Percentiles rank a stretch among this genome's conserved stretches.
These are phyloP conservation scores for Falcunculus frontatus DNA, from an alignment of 2,113 vertebrate species.

Conservation along the genomic window DNA sequence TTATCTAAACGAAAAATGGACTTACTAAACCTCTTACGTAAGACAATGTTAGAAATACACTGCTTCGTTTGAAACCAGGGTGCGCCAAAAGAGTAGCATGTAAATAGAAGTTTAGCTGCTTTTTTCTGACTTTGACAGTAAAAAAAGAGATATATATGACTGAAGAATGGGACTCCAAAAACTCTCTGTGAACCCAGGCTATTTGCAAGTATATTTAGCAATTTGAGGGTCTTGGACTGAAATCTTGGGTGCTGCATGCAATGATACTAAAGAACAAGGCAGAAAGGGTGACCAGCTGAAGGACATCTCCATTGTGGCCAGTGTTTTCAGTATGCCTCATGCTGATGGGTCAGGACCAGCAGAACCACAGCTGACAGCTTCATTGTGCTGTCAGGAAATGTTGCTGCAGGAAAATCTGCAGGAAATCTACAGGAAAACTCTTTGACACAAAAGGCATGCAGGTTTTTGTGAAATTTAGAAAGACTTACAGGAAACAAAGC, in stretches of 20 bases:
- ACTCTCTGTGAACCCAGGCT: background rate
- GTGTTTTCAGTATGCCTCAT: accelerated
- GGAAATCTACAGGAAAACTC: background rate
- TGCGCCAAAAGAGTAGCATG: background rate
- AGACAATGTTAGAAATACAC: background rate
- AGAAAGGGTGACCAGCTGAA: background rate
- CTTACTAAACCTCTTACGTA: background rate
- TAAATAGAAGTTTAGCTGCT: background rate
- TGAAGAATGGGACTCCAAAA: background rate
- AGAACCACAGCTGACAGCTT: background rate
- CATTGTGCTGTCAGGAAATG: background rate
- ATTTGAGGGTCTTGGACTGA: background rate
- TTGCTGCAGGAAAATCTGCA: background rate
- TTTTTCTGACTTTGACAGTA: background rate
- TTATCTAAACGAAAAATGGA: background rate
- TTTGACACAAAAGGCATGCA: background rate
- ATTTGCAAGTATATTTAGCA: background rate
- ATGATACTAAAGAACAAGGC: background rate
- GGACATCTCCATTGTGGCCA: background rate
- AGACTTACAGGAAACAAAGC: background rate
- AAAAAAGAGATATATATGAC: background rate
- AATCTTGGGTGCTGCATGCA: background rate
- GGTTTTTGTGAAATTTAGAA: background rate
- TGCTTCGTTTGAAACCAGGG: background rate
- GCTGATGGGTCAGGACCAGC: background rate